A percentile compares a stretch with the other conserved stretches of the same genome.
Evolutionary conservation across 2,797 vertebrate species (phyloP).

Genomic region (Champsocephalus esox): DNA sequence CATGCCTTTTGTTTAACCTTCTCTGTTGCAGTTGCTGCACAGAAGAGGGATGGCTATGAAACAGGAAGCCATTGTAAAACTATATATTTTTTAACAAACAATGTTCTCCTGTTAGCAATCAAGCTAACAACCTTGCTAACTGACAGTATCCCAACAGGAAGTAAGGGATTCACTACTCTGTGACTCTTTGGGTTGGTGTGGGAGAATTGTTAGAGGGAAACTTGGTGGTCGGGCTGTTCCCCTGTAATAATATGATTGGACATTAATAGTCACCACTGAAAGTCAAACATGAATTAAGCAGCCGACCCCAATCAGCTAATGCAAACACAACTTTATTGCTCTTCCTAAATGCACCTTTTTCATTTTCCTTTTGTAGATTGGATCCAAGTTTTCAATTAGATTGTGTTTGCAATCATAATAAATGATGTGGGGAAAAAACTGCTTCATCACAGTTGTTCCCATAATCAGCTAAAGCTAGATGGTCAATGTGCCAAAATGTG

Average conservation of each 20-base stretch:
- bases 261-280: constrained; percentile 3
- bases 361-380: constrained; percentile 1
- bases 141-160: neutral
- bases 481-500: constrained; percentile 9
- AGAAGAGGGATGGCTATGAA: neutral
- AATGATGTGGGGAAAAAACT: constrained; percentile 3
- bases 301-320: constrained; percentile 1
- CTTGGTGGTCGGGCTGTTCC: neutral
- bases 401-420: constrained; percentile 13
- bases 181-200: neutral
- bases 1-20: constrained; percentile 5
- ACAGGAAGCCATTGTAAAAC: neutral
- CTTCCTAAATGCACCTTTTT: constrained; percentile 1
- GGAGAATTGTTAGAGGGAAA: neutral
- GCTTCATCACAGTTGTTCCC: neutral
- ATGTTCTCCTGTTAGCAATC: neutral
- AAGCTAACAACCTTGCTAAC: neutral
- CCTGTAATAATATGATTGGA: neutral
- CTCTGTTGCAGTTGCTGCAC: neutral
- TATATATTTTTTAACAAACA: neutral
- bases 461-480: constrained; percentile 12
- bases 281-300: neutral
- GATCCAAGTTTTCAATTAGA: constrained; percentile 19
- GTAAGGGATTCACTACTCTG: neutral
- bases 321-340: neutral